Evolutionary conservation across 2,113 vertebrate species (phyloP), one percentile per base, ranked within the genome.

Genomic region (Scopus umbretta): DNA sequence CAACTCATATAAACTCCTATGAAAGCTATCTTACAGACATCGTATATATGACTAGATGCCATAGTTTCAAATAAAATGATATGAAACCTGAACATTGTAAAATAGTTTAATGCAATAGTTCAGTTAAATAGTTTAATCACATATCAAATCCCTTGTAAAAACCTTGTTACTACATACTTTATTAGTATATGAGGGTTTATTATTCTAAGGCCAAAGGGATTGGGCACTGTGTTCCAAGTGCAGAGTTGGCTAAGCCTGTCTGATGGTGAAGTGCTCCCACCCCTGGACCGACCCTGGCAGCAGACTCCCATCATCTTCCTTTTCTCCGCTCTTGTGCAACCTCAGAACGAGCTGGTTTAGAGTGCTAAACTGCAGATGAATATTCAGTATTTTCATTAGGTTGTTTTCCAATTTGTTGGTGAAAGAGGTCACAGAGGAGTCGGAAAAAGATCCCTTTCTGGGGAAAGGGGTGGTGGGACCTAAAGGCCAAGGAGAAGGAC

Each of bases 181-280:
- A 62, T 53, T 80, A 58, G 62, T 56, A 45, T 0, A 2, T 13
- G 30, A 87, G 6, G 7, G 34, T 71, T 81, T 63, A 17, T 81
- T 67, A 42, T 50, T 78, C 16, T 75, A 62, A 71, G 20, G 52
- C 20, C 38, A 62, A 70, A 58, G 27, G 19, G 38, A n/a, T 1
- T 49, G 9, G 23, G 36, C 13, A 58, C 30, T 0, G 0, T 38
- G 8, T 50, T 82, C 32, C 0, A 8, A 63, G 12, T 27, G 4
- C 11, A 42, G 67, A 79, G 20, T 11, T 89, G 58, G 9, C 59
- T 61, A 29, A 80, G 29, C 9, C 34, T 1, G 0, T 63, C 25
- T 79, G 30, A 61, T 15, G 13, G 25, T 0, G 1, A 83, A 55
- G 16, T 34, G 14, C 27, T 34, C 36, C 20, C 15, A 47, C 0